Base-by-base conservation (phyloP, 2,888 invertebrate species). In the Cecidostiba fungosa region DNA sequence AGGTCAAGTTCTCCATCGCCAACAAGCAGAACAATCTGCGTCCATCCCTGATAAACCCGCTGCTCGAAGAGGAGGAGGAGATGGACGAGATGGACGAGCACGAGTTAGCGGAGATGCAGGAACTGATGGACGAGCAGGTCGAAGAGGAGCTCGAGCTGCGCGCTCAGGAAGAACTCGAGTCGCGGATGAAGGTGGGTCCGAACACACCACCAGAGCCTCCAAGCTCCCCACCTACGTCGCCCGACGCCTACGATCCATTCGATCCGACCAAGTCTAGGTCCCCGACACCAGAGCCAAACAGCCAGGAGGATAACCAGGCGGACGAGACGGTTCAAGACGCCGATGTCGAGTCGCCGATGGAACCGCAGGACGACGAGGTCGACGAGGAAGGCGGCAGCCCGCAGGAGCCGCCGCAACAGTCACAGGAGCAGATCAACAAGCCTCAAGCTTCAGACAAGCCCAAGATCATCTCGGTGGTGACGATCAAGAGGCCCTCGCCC, bases 171-270 rank as follows among this genome's bases (percentile, higher is more conserved):
- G 92, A 93, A 76, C 84, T 93, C 10, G 93, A 93, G 62, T 84
- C 92, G 2, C 88, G 93, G 77, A 84, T 92, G 16, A 93, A 93
- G 86, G 92, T 93, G n/a, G 96, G 96, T 0, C 96, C 96, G 0
- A 96, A 96, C 90, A 96, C 96, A 5, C 96, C 96, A 0, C 95
- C 95, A 0, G 96, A 95, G 88, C 95, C 95, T 0, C 96, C 96
- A 78, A 95, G 95, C 85, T 96, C 96, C 10, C 95, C 96, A 0
- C 96, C 96, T 0, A 96, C 96, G 87, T 96, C 97, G 19, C 97
- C 97, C 0, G 97, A 97, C 93, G 97, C 96, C 3, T 98, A 98
- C 93, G 98, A 98, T 95, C 98, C 98, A 1, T 98, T 97, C 93
- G 98, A 98, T 93, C 98, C 98, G 0, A 98, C 98, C 12, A 97